Conservation (phyloP, 2,888 invertebrate genomes). For the Ptychoptera albimana region DNA sequence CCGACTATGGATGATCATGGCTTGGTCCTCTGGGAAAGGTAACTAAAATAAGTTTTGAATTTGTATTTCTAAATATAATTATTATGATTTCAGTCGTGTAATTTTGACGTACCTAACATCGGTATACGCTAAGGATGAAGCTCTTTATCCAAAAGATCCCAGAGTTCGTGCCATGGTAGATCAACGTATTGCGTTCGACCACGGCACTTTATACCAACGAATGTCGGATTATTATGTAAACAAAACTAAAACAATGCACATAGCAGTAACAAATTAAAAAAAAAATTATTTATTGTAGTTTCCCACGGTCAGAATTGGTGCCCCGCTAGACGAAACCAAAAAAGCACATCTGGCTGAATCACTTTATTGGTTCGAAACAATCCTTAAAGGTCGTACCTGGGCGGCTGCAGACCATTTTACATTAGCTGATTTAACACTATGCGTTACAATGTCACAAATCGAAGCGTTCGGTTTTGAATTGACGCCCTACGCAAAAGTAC, state of each 20-base stretch:
- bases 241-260: neutral
- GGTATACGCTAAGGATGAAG: constrained; percentile 42
- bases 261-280: neutral
- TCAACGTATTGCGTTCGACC: constrained; percentile 40
- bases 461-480: constrained; percentile 37
- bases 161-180: constrained; percentile 40
- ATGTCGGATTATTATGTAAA: constrained; percentile 37
- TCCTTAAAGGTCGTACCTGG: constrained; percentile 37
- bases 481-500: constrained; percentile 33
- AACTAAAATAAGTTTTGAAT: constrained; percentile 1
- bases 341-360: constrained; percentile 37
- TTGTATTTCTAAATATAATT: neutral
- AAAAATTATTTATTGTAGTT: constrained; percentile 20
- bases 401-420: constrained; percentile 39
- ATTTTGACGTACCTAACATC: constrained; percentile 43
- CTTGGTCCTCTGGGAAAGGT: constrained; percentile 36
- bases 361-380: constrained; percentile 36
- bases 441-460: constrained; percentile 27
- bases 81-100: constrained; percentile 23
- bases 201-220: constrained; percentile 36
- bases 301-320: constrained; percentile 31
- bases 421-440: constrained; percentile 25
- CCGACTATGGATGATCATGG: constrained; percentile 41
- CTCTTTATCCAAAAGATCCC: constrained; percentile 41
- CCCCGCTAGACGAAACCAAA: constrained; percentile 31